Conservation (phyloP, 2,797 vertebrate species). For the Xiphorhynchus erythropygius region DNA sequence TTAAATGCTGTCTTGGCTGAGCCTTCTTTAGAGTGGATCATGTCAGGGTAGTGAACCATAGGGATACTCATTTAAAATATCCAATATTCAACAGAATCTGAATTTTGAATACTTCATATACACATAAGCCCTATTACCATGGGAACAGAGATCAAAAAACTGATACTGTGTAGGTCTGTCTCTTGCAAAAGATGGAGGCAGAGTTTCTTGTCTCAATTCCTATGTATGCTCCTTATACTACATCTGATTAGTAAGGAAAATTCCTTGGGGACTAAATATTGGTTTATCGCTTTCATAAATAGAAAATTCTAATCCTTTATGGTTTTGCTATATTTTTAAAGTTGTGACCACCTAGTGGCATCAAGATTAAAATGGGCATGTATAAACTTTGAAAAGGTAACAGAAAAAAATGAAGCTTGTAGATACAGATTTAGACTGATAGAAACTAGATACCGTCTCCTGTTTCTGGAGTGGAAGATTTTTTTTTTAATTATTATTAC, state of each 20-base stretch:
- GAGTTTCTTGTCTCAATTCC: not conserved
- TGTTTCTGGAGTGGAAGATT: not conserved
- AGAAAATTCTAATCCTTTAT: not conserved
- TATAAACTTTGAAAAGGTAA: not conserved
- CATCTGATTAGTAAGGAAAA: not conserved
- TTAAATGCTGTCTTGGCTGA: not conserved
- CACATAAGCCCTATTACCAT: not conserved
- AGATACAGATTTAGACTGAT: not conserved
- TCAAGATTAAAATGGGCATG: not conserved
- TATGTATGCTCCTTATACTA: not conserved
- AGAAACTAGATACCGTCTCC: not conserved
- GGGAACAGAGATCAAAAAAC: not conserved
- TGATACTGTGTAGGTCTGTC: accelerated
- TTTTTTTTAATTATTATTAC: not conserved
- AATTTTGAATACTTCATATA: not conserved
- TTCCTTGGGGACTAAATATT: not conserved
- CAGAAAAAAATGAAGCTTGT: not conserved
- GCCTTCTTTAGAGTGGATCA: not conserved
- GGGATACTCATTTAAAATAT: not conserved
- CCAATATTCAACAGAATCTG: not conserved
- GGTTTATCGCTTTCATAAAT: not conserved
- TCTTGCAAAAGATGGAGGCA: not conserved
- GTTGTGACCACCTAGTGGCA: not conserved
- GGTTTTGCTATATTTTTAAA: not conserved
- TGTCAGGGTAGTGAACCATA: not conserved